A percentile compares a stretch with the other conserved stretches of the same genome.
phyloP scores from a whole-genome alignment of 2,888 invertebrate genomes.

The Zelleria hepariella region DNA sequence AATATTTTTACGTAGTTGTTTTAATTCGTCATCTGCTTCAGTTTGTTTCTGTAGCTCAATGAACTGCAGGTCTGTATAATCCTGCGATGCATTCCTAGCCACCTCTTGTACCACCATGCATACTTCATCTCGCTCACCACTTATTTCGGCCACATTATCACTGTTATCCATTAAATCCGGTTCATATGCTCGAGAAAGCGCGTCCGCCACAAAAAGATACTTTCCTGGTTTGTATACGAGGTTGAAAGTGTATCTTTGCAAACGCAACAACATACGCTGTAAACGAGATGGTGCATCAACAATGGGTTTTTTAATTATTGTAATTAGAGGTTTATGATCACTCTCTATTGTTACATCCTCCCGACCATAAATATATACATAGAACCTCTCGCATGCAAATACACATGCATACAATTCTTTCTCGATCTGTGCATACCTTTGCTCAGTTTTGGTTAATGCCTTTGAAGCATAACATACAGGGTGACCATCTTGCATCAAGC shows the following conservation, averaged over 20 bases:
- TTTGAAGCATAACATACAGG: slow-evolving; percentile 18
- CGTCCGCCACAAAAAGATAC: not conserved
- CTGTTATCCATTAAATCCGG: too few species aligned
- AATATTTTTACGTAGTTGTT: too few species aligned
- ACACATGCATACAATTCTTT: slow-evolving; percentile 8
- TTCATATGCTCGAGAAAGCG: not conserved
- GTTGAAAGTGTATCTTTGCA: slow-evolving; percentile 6
- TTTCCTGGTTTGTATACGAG: not conserved
- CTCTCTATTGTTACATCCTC: slow-evolving; percentile 5
- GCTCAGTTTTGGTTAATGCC: slow-evolving; percentile 9
- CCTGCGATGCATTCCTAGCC: not conserved
- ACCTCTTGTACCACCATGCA: not conserved
- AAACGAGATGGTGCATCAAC: slow-evolving; percentile 10
- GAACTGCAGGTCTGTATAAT: not conserved
- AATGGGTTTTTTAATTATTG: slow-evolving; percentile 13
- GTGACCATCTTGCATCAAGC: slow-evolving; percentile 13
- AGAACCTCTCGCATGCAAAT: slow-evolving; percentile 6
- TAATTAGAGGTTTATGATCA: slow-evolving; percentile 6
- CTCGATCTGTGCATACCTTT: slow-evolving; percentile 5
- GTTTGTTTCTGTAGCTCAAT: not conserved
- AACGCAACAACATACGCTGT: slow-evolving; percentile 13
- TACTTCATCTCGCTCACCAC: not conserved
- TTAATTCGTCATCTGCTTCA: not conserved
- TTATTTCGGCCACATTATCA: not conserved
- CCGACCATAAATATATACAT: too few species aligned